Percentiles rank a stretch among this genome's conserved stretches.
These are phyloP conservation scores for Conus ventricosus DNA, from an alignment of 1,140 invertebrate species.

Conservation along the genomic window DNA sequence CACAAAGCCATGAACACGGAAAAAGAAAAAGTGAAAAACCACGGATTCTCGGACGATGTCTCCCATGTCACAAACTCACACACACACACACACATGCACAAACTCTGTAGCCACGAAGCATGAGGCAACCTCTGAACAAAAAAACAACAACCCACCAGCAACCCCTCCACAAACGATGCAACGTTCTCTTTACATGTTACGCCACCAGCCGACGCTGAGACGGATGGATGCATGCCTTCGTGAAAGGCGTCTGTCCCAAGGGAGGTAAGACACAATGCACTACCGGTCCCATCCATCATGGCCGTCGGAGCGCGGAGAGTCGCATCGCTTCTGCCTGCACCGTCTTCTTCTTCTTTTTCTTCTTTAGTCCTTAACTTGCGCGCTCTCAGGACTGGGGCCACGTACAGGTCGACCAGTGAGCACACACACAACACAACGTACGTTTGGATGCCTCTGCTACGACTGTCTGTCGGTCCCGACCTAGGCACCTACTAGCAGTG, in stretches of 20 bases:
- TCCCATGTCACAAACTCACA: background rate
- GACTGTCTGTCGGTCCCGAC: background rate
- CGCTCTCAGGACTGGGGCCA: background rate
- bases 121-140: background rate
- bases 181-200: background rate
- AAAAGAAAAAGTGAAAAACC: too few species aligned
- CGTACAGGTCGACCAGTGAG: too few species aligned
- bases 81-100: constrained; percentile 17
- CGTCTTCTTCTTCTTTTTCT: background rate
- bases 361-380: background rate
- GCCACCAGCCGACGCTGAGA: background rate
- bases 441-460: too few species aligned
- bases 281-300: constrained; percentile 20
- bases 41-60: too few species aligned
- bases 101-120: background rate
- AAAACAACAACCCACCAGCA: background rate
- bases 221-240: background rate
- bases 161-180: too few species aligned
- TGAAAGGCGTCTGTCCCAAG: background rate
- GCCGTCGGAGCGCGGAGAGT: background rate
- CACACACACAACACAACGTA: too few species aligned
- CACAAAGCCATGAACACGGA: too few species aligned
- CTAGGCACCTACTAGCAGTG: background rate
- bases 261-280: constrained; percentile 27
- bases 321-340: background rate